Evolutionary conservation across 2,113 vertebrate genomes (phyloP).

Genomic region (Canis aureus): DNA sequence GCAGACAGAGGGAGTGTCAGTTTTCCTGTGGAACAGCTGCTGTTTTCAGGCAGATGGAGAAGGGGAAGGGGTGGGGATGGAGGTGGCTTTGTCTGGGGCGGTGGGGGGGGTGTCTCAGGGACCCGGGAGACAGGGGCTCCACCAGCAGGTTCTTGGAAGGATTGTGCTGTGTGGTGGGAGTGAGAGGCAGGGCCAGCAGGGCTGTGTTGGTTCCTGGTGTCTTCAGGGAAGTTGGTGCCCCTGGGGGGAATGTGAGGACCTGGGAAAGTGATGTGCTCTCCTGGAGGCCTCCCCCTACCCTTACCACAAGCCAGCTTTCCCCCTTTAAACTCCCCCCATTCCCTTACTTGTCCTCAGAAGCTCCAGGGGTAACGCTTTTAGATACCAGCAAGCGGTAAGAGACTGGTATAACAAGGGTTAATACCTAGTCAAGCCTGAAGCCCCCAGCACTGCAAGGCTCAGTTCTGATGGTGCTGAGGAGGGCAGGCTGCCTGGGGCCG

Average conservation of each 20-base stretch:
- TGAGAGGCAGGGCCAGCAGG: not conserved
- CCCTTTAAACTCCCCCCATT: not conserved
- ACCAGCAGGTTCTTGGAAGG: not conserved
- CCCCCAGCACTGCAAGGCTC: not conserved
- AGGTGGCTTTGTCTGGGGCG: not conserved
- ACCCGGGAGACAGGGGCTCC: not conserved
- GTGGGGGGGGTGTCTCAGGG: not conserved
- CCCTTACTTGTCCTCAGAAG: not conserved
- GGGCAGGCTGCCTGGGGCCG: accelerated
- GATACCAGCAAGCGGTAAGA: not conserved
- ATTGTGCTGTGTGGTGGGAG: not conserved
- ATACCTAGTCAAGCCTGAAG: accelerated
- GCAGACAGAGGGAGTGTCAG: not conserved
- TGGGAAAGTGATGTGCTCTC: not conserved
- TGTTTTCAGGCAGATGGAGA: not conserved
- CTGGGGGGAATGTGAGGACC: not conserved
- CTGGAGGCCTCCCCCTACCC: not conserved
- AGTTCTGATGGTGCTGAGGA: not conserved
- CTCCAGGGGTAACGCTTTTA: not conserved
- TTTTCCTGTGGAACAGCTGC: accelerated
- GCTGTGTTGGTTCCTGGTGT: not conserved
- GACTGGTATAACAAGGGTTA: too few species aligned
- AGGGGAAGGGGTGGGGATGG: not conserved
- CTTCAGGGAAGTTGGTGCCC: not conserved
- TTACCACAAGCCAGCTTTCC: not conserved